phyloP scores from a whole-genome alignment of 2,113 vertebrate genomes.

The Tauraco erythrolophus region DNA sequence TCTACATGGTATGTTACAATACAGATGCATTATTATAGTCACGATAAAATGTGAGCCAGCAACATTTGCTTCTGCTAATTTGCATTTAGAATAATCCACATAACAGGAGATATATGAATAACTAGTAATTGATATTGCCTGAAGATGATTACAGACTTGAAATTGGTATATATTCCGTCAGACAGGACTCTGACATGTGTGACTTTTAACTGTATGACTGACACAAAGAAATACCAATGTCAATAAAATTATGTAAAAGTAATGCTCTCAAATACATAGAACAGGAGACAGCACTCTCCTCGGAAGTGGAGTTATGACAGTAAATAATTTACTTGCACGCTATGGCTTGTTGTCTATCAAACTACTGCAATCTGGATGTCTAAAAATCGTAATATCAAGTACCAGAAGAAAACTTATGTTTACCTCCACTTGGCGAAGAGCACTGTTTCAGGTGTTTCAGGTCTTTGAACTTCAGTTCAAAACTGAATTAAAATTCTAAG shows the following conservation, averaged over 20 bases:
- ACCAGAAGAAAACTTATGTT: not conserved
- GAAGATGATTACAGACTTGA: not conserved
- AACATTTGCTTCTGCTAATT: not conserved
- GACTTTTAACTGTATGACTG: not conserved
- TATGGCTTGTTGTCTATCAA: not conserved
- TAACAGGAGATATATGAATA: not conserved
- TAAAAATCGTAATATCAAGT: not conserved
- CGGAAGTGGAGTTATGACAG: not conserved
- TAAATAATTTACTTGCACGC: not conserved
- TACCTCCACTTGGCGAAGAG: not conserved
- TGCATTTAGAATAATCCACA: not conserved
- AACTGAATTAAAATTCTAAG: not conserved
- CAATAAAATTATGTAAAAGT: not conserved
- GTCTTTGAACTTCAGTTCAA: not conserved
- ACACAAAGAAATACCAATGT: not conserved
- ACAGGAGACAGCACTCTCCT: not conserved
- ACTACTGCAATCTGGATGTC: not conserved
- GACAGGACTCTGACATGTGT: not conserved
- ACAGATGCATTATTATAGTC: not conserved
- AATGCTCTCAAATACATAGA: not conserved
- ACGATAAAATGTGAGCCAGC: not conserved
- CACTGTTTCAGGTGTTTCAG: not conserved
- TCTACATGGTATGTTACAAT: not conserved
- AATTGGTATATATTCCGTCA: not conserved
- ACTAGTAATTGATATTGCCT: not conserved